Evolutionary conservation across 2,113 vertebrate species (phyloP), one percentile per base, ranked within the genome.

Genomic region (Anolis carolinensis): DNA sequence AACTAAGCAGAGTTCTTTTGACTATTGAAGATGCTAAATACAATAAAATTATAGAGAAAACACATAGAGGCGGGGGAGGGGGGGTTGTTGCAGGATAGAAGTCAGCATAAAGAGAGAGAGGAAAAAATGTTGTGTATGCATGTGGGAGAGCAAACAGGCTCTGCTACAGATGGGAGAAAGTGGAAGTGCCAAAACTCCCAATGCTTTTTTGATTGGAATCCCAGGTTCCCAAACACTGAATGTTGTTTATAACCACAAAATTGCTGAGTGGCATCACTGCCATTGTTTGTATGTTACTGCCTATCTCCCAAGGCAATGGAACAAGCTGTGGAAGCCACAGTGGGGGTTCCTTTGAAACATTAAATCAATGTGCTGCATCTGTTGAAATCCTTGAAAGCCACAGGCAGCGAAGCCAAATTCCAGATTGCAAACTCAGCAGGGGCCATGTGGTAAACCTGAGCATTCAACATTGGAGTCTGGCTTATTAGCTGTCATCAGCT

Each of bases 281-380:
- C 90, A 91, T 93, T 95, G 93, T 95, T 93, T 93, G 87, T 88
- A 59, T 89, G 90, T 94, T 95, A 85, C 83, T 85, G 86, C 90
- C 83, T 93, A 87, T 91, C 88, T 94, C 92, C 91, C 55, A 86
- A 89, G 92, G 90, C 11, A 10, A 93, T 92, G 91, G 91, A 92
- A 93, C 90, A 92, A 95, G 91, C 93, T 93, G 91, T 88, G 90
- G 93, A 92, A 94, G 91, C 78, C 90, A 87, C 93, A 93, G 93
- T 93, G 89, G 94, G 93, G 88, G 25, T 94, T 79, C 89, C 76
- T 91, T 93, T 92, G 81, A 93, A 91, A 86, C 91, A 90, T 87
- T 91, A 91, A 94, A 94, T 94, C 94, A 91, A 93, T 89, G 88
- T 87, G 79, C 82, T 93, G 55, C 93, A 95, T 95, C 93, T 94